Percentiles rank a stretch among this genome's conserved stretches.
Conservation (phyloP, 2,113 vertebrate species). For the Galeopterus variegatus region DNA sequence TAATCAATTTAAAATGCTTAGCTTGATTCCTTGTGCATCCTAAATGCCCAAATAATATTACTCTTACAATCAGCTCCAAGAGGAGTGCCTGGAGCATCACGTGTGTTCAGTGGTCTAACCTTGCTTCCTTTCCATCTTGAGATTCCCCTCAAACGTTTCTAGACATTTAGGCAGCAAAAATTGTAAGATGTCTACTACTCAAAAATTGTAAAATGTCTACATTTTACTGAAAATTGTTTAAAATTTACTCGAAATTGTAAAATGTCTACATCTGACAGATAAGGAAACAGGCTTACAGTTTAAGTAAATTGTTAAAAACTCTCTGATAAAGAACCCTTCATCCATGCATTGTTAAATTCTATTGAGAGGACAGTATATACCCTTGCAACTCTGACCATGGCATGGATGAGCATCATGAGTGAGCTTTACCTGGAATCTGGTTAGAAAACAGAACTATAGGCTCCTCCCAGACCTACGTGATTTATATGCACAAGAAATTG, state of each 20-base stretch:
- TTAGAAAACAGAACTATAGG: neutral
- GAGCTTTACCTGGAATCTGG: neutral
- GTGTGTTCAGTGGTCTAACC: neutral
- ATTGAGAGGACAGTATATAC: neutral
- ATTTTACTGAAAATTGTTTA: too few relatives aligned
- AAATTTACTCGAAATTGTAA: neutral
- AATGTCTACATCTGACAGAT: neutral
- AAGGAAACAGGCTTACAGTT: neutral
- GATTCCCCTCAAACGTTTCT: neutral
- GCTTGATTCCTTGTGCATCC: neutral
- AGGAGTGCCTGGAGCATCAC: neutral
- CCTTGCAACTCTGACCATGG: neutral
- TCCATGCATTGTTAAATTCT: neutral
- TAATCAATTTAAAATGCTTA: constrained; percentile 34
- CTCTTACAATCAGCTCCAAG: neutral
- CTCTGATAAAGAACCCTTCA: neutral
- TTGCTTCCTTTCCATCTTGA: neutral
- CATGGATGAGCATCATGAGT: neutral
- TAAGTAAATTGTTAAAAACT: neutral
- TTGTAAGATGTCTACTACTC: neutral
- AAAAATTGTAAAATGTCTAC: neutral
- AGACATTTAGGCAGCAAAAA: neutral
- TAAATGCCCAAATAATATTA: constrained; percentile 28
- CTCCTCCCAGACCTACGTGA: neutral
- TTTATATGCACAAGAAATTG: accelerated